phyloP scores from a whole-genome alignment of 2,888 invertebrate species.

The Diaperis boleti region DNA sequence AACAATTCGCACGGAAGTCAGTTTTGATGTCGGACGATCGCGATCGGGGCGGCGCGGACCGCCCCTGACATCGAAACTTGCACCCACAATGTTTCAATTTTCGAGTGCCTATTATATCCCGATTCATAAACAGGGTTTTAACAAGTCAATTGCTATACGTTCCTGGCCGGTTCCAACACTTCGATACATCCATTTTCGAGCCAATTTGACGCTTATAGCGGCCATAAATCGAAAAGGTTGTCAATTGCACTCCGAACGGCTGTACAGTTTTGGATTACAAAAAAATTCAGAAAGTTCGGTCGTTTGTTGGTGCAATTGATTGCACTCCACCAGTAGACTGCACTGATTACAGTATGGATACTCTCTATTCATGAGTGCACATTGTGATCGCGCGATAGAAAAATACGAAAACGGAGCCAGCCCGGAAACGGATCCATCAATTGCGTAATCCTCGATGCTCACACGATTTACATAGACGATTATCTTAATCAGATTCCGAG shows the following conservation, averaged over 20 bases:
- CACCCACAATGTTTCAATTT: constrained; percentile 61
- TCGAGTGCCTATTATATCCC: constrained; percentile 58
- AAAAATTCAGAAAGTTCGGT: too few species aligned
- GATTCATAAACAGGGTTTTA: constrained; percentile 62
- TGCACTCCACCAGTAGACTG: too few species aligned
- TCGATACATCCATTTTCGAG: constrained; percentile 27
- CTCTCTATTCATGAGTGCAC: too few species aligned
- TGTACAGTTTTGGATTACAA: too few species aligned
- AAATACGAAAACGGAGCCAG: too few species aligned
- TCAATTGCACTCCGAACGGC: constrained; percentile 29
- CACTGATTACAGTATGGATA: too few species aligned
- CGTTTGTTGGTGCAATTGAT: too few species aligned
- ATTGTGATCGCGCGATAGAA: too few species aligned
- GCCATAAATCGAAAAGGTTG: constrained; percentile 26
- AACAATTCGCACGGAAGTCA: constrained; percentile 56
- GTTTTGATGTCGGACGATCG: constrained; percentile 45
- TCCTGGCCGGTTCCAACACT: constrained; percentile 50
- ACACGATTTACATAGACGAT: constrained; percentile 37
- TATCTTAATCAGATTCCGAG: constrained; percentile 32
- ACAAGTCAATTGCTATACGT: constrained; percentile 60
- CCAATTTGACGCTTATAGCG: constrained; percentile 17
- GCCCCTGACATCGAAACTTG: constrained; percentile 45
- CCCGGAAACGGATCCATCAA: constrained; percentile 5
- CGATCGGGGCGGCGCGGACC: neutral
- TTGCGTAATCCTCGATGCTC: constrained; percentile 21